These are phyloP conservation scores for Pteronura brasiliensis DNA, from an alignment of 2,113 vertebrate genomes.

Conservation along the genomic window DNA sequence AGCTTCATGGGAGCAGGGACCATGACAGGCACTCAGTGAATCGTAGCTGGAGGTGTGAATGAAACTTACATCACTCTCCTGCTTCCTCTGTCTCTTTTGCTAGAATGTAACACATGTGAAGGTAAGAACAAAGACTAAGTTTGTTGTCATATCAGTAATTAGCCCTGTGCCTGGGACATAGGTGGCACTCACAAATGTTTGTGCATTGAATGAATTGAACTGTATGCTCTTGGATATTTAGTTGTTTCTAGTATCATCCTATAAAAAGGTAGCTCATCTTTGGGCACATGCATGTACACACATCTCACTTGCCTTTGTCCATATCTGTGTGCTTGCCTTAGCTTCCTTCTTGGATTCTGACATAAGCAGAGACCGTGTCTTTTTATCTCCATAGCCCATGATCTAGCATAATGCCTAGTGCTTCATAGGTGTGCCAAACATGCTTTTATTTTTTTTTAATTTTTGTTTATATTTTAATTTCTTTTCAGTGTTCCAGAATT, in stretches of 20 bases:
- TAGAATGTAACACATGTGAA: neutral
- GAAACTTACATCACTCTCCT: neutral
- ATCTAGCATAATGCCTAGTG: neutral
- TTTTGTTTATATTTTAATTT: no score
- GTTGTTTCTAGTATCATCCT: neutral
- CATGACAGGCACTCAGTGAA: neutral
- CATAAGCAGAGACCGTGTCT: neutral
- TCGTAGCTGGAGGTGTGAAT: neutral
- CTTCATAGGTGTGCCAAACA: neutral
- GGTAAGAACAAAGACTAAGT: neutral
- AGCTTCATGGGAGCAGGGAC: neutral
- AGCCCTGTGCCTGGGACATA: neutral
- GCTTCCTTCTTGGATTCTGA: neutral
- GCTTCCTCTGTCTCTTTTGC: neutral
- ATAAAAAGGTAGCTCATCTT: neutral
- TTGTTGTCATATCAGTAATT: neutral
- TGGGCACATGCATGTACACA: neutral
- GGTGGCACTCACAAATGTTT: neutral
- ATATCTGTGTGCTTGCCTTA: neutral
- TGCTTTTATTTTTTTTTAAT: no score
- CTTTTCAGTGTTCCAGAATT: no score
- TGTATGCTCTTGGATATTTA: neutral
- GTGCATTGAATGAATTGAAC: neutral
- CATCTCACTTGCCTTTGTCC: neutral
- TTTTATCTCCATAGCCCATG: neutral